Conservation (phyloP, 2,113 vertebrate species). For the Ascaphus truei region DNA sequence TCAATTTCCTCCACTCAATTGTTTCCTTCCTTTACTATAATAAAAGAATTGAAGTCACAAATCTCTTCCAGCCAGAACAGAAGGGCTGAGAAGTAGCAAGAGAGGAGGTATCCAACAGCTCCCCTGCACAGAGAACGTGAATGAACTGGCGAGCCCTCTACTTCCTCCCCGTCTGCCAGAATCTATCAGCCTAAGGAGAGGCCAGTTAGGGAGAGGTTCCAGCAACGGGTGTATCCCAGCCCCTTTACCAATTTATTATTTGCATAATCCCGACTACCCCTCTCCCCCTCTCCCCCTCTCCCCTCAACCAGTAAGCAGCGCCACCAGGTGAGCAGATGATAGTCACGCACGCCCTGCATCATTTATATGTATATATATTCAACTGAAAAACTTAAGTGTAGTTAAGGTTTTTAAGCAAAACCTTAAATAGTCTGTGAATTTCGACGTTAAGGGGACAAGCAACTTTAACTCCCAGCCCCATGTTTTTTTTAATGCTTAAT, state of each 20-base stretch:
- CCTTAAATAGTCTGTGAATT: too few relatives aligned
- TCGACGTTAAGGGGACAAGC: too few relatives aligned
- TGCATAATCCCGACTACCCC: neutral
- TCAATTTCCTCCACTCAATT: neutral
- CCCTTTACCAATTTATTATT: constrained; percentile 1
- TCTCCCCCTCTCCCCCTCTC: too few relatives aligned
- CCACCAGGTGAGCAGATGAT: constrained; percentile 40
- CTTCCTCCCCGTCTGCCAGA: constrained; percentile 7
- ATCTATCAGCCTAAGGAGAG: neutral
- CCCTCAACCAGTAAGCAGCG: constrained; percentile 36
- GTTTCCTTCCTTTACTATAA: neutral
- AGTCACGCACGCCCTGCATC: too few relatives aligned
- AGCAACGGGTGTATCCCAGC: constrained; percentile 1
- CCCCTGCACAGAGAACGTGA: neutral
- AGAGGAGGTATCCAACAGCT: neutral
- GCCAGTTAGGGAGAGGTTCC: constrained; percentile 4
- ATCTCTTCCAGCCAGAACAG: neutral
- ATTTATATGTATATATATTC: too few relatives aligned
- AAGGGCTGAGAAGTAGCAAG: neutral
- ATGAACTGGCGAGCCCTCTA: neutral
- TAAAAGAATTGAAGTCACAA: neutral
- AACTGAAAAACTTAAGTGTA: too few relatives aligned
- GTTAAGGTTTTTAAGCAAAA: too few relatives aligned
- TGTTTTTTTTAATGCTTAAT: too few relatives aligned
- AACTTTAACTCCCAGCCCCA: too few relatives aligned